Conservation (phyloP, 2,888 invertebrate species). For the Dascillus cervinus region DNA sequence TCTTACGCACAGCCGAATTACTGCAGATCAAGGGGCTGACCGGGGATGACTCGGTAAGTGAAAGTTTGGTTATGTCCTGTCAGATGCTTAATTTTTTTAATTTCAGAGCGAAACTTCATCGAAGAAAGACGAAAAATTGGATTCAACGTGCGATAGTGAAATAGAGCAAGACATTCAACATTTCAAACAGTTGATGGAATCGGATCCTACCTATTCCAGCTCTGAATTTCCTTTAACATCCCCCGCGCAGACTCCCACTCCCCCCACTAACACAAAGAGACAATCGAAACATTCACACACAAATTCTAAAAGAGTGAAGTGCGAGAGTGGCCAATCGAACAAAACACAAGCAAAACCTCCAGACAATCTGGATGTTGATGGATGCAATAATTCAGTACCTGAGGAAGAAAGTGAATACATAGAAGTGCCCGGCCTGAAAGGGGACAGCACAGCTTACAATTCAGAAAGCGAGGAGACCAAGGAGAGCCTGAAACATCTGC, state of each 20-base stretch:
- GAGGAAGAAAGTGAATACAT: slow-evolving; percentile 20
- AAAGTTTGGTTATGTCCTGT: neutral
- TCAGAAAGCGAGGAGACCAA: slow-evolving; percentile 23
- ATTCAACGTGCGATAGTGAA: slow-evolving; percentile 29
- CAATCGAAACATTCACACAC: slow-evolving; percentile 20
- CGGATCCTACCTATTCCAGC: slow-evolving; percentile 19
- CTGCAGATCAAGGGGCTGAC: slow-evolving; percentile 65
- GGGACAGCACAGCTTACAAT: slow-evolving; percentile 15
- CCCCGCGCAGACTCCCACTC: slow-evolving; percentile 5
- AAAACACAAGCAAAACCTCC: neutral
- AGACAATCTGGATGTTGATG: slow-evolving; percentile 8
- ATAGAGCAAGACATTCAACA: slow-evolving; percentile 30
- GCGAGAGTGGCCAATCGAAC: slow-evolving; percentile 10
- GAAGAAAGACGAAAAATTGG: slow-evolving; percentile 35
- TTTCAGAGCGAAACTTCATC: slow-evolving; percentile 37
- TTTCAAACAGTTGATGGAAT: slow-evolving; percentile 33
- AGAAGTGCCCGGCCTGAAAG: slow-evolving; percentile 14
- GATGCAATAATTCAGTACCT: slow-evolving; percentile 9
- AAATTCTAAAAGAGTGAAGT: slow-evolving; percentile 25
- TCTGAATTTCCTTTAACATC: slow-evolving; percentile 13
- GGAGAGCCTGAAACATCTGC: slow-evolving; percentile 13
- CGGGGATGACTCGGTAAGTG: slow-evolving; percentile 39
- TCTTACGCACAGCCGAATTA: slow-evolving; percentile 62
- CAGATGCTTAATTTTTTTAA: slow-evolving; percentile 4
- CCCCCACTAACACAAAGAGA: slow-evolving; percentile 19